These are phyloP conservation scores for Ceratoteleas bidentatus DNA, from an alignment of 1,140 invertebrate species.

Conservation along the genomic window DNA sequence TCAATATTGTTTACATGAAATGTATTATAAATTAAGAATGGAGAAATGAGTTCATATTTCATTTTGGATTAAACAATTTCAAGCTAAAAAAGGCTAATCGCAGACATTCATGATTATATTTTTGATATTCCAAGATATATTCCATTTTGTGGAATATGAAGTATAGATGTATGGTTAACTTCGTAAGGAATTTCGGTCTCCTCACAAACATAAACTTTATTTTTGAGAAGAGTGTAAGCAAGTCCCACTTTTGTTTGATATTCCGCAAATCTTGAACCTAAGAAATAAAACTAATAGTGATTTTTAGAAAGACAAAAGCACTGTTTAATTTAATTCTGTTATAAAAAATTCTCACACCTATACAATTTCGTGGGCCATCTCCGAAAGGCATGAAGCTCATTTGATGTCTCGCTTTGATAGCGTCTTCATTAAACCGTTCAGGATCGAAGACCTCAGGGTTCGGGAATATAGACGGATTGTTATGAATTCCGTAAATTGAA, in stretches of 20 bases:
- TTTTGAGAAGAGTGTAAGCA: constrained; percentile 50
- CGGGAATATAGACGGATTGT: too few relatives aligned
- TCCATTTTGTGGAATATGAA: constrained; percentile 47
- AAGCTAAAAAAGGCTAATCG: too few relatives aligned
- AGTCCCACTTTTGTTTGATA: constrained; percentile 69
- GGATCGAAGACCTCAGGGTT: constrained; percentile 84
- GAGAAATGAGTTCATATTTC: too few relatives aligned
- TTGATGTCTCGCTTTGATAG: constrained; percentile 79
- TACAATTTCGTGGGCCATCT: constrained; percentile 85
- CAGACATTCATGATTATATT: too few relatives aligned
- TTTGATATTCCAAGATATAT: too few relatives aligned
- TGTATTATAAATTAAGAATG: too few relatives aligned
- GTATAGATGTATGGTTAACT: constrained; percentile 22
- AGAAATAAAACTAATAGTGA: constrained; percentile 5
- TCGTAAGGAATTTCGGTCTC: constrained; percentile 58
- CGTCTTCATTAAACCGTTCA: constrained; percentile 83
- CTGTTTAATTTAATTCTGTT: not conserved
- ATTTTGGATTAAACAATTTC: too few relatives aligned
- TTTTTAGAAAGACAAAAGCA: too few relatives aligned
- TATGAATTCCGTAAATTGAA: too few relatives aligned
- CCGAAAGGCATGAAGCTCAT: constrained; percentile 87
- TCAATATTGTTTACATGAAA: too few relatives aligned
- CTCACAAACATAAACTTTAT: constrained; percentile 61
- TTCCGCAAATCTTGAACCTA: constrained; percentile 66
- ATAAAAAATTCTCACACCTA: too few relatives aligned